Evolutionary conservation across 2,797 vertebrate species (phyloP).

Genomic region (Enteromius argenteus): DNA sequence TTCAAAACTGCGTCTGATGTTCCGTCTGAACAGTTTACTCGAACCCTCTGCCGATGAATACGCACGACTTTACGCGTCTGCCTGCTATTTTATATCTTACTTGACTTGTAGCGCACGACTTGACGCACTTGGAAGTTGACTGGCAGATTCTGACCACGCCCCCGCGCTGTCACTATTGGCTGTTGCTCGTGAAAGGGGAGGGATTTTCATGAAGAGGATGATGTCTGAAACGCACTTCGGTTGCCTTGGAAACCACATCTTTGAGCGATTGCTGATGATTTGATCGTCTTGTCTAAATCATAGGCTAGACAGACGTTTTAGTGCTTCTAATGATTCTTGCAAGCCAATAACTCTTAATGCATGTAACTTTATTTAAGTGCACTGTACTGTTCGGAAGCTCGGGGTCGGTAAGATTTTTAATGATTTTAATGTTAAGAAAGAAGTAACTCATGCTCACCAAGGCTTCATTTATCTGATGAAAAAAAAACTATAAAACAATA

Average conservation of each 20-base stretch:
- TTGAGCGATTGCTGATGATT: neutral
- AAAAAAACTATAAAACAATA: neutral
- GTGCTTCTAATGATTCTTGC: neutral
- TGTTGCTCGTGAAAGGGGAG: neutral
- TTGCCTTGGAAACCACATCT: conserved; percentile 49
- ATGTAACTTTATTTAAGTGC: neutral
- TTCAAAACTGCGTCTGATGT: neutral
- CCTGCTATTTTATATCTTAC: neutral
- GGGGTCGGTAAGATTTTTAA: neutral
- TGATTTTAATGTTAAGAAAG: neutral
- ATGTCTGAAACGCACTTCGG: neutral
- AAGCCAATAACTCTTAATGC: no score
- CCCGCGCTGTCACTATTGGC: neutral
- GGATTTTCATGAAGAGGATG: neutral
- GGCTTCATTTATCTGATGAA: neutral
- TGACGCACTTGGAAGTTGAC: conserved; percentile 30
- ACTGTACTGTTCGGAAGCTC: neutral
- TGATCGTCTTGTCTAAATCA: neutral
- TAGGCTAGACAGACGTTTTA: neutral
- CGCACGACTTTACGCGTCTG: neutral
- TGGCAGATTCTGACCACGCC: conserved; percentile 27
- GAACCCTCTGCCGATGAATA: neutral
- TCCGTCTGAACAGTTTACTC: neutral
- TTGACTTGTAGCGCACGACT: neutral
- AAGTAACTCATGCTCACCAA: neutral